Percentiles rank a stretch among this genome's conserved stretches.
Conservation (phyloP, 2,113 vertebrate species). For the Eptesicus fuscus region DNA sequence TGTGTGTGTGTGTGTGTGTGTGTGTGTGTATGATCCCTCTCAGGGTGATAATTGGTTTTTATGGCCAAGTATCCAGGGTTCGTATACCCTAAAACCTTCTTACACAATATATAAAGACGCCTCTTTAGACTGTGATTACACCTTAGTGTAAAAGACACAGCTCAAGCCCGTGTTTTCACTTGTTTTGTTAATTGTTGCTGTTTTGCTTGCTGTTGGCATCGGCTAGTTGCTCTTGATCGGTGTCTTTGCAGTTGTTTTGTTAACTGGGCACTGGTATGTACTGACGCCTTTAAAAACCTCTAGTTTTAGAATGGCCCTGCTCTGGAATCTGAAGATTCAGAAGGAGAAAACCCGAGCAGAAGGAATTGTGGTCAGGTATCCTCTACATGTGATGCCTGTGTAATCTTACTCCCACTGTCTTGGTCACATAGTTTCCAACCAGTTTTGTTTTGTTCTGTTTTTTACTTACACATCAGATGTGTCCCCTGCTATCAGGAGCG, state of each 20-base stretch:
- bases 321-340: neutral
- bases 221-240: neutral
- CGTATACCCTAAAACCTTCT: neutral
- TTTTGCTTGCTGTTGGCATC: neutral
- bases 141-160: neutral
- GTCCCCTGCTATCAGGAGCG: neutral
- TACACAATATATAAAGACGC: neutral
- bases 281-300: neutral
- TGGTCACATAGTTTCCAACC: neutral
- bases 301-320: neutral
- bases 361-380: neutral
- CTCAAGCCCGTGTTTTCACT: neutral
- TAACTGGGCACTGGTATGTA: neutral
- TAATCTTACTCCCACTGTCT: neutral
- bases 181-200: neutral
- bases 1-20: neutral
- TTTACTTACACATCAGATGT: neutral
- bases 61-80: neutral
- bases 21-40: neutral
- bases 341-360: neutral
- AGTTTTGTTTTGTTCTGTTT: neutral
- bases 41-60: neutral
- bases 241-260: neutral
- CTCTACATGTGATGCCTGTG: rapidly evolving
- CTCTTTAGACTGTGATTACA: neutral